Evolutionary conservation across 2,113 vertebrate species (phyloP).

Genomic region (Oncorhynchus nerka): DNA sequence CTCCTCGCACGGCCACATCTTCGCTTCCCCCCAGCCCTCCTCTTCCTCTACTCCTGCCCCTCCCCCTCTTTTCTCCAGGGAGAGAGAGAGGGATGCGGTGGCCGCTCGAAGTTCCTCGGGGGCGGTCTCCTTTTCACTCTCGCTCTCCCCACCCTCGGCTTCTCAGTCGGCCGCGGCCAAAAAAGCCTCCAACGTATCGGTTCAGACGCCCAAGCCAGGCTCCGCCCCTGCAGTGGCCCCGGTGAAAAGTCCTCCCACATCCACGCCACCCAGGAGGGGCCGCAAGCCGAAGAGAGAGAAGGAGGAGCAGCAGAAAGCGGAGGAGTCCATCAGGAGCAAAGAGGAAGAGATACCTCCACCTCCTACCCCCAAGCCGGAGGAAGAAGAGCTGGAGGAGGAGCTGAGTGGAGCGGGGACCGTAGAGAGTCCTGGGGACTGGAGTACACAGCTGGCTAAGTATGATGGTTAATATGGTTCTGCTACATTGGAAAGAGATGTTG

Average conservation of each 20-base stretch:
- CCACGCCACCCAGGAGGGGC: slow-evolving; percentile 56
- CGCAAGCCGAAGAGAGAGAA: slow-evolving; percentile 72
- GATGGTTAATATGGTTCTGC: background rate
- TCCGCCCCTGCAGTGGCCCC: slow-evolving; percentile 22
- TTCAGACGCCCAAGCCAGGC: slow-evolving; percentile 25
- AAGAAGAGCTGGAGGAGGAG: slow-evolving; percentile 63
- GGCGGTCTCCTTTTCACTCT: slow-evolving; percentile 70
- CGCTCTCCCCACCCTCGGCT: slow-evolving; percentile 56
- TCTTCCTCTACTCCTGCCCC: slow-evolving; percentile 32
- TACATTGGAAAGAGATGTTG: background rate
- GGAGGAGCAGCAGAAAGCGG: slow-evolving; percentile 52
- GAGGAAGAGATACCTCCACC: slow-evolving; percentile 70
- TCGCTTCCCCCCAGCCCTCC: slow-evolving; percentile 61
- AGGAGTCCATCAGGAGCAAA: slow-evolving; percentile 46
- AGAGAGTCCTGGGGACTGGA: slow-evolving; percentile 63
- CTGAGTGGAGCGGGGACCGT: slow-evolving; percentile 57
- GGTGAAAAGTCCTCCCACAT: slow-evolving; percentile 53
- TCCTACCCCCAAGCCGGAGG: slow-evolving; percentile 64
- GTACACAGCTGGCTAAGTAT: slow-evolving; percentile 63
- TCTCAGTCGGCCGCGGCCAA: slow-evolving; percentile 36
- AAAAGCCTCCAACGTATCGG: slow-evolving; percentile 36
- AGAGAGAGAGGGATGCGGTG: slow-evolving; percentile 58
- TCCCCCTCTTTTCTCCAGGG: slow-evolving; percentile 63
- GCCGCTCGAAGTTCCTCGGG: slow-evolving; percentile 47
- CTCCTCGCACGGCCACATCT: slow-evolving; percentile 56